Evolutionary conservation across 2,888 invertebrate genomes (phyloP).

Genomic region (Hoplodrina blanda): DNA sequence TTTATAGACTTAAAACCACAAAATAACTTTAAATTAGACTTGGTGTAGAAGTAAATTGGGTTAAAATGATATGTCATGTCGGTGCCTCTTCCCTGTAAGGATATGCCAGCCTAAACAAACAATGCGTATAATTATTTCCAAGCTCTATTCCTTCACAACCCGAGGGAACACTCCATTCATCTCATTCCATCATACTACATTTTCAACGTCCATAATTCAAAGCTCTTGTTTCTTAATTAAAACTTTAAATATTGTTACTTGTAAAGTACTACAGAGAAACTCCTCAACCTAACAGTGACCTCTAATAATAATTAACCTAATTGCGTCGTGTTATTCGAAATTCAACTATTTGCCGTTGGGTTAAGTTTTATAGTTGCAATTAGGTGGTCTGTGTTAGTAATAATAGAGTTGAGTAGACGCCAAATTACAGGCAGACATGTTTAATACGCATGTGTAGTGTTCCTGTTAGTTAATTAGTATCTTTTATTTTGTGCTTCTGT

Average conservation of each 20-base stretch:
- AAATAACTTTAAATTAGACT: neutral
- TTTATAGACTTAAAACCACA: neutral
- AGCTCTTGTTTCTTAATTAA: constrained; percentile 48
- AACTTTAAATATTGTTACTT: constrained; percentile 54
- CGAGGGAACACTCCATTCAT: neutral
- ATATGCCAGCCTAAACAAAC: constrained; percentile 16
- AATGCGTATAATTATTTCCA: constrained; percentile 7
- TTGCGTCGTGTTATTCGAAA: constrained; percentile 50
- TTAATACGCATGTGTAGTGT: constrained; percentile 52
- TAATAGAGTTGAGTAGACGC: constrained; percentile 63
- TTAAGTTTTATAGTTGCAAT: constrained; percentile 64
- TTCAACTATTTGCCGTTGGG: constrained; percentile 55
- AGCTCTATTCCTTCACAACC: neutral
- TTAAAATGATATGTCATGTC: constrained; percentile 7
- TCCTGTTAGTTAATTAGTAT: constrained; percentile 37
- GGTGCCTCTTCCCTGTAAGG: neutral
- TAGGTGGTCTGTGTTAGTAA: constrained; percentile 62
- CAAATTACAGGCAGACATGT: constrained; percentile 65
- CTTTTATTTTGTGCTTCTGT: constrained; percentile 16
- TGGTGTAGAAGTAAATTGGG: neutral
- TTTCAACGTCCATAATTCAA: constrained; percentile 29
- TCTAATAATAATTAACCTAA: constrained; percentile 61
- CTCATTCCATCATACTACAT: constrained; percentile 32
- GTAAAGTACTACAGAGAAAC: constrained; percentile 36
- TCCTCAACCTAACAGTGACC: constrained; percentile 53